Evolutionary conservation across 1,140 invertebrate species (phyloP).

Genomic region (Drosophila suzukii): DNA sequence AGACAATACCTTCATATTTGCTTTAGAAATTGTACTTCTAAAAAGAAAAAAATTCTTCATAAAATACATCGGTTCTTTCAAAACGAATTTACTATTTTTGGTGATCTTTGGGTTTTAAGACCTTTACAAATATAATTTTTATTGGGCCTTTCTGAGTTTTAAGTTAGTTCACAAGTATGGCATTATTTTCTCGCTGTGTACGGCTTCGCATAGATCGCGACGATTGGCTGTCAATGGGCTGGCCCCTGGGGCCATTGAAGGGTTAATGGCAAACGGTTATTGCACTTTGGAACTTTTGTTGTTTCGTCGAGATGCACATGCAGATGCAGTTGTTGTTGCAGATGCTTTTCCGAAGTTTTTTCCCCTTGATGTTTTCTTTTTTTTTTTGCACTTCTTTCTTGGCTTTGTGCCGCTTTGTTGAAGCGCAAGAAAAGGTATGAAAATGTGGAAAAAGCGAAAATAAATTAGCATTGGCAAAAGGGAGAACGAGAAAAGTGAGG

Average conservation of each 20-base stretch:
- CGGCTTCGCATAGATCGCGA: constrained; percentile 1
- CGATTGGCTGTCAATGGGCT: constrained; percentile 8
- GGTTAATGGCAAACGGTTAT: constrained; percentile 66
- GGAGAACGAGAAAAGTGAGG: constrained; percentile 33
- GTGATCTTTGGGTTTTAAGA: no score
- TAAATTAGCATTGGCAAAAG: constrained; percentile 56
- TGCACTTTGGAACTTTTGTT: constrained; percentile 63
- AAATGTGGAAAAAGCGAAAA: constrained; percentile 46
- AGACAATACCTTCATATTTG: no score
- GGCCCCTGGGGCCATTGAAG: constrained; percentile 19
- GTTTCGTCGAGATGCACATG: constrained; percentile 19
- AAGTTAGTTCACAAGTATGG: not conserved
- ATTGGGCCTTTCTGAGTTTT: not conserved
- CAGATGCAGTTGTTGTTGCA: constrained; percentile 37
- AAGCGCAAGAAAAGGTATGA: constrained; percentile 20
- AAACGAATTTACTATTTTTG: no score
- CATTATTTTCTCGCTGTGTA: not conserved
- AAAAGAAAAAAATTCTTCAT: no score
- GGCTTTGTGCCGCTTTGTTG: constrained; percentile 16
- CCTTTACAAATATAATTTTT: no score
- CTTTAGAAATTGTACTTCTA: no score
- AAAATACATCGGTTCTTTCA: no score
- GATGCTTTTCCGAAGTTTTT: constrained; percentile 50
- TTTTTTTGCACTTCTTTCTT: constrained; percentile 2
- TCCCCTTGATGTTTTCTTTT: constrained; percentile 5